These are phyloP conservation scores for Luehdorfia chinensis DNA, from an alignment of 1,140 invertebrate genomes.

Conservation along the genomic window DNA sequence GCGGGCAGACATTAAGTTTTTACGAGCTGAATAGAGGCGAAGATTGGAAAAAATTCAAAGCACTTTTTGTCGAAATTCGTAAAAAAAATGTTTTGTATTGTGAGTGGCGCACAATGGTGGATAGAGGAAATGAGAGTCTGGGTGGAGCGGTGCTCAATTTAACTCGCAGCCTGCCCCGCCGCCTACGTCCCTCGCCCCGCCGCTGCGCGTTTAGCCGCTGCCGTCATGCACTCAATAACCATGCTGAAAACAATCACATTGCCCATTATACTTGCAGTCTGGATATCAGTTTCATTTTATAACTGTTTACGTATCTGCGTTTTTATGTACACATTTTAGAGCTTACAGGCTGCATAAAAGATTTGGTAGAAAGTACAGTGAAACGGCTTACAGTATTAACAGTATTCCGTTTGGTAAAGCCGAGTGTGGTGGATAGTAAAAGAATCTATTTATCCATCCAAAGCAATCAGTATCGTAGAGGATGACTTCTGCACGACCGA, in stretches of 20 bases:
- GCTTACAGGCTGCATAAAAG: neutral
- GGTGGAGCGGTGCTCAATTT: conserved; percentile 65
- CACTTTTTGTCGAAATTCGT: conserved; percentile 73
- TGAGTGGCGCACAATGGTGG: conserved; percentile 70
- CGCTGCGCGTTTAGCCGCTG: conserved; percentile 10
- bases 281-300: conserved; percentile 13
- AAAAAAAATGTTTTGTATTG: conserved; percentile 76
- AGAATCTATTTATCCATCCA: too few species aligned
- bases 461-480: too few species aligned
- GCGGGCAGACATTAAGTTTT: conserved; percentile 64
- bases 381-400: too few species aligned
- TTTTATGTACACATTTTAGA: neutral
- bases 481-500: too few species aligned
- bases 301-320: conserved; percentile 8
- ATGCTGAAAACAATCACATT: conserved; percentile 18
- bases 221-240: conserved; percentile 12
- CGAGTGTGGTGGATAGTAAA: too few species aligned
- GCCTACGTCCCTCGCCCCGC: conserved; percentile 20
- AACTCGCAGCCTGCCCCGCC: conserved; percentile 45
- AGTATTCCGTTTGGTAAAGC: too few species aligned
- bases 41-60: conserved; percentile 76
- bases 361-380: too few species aligned
- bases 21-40: conserved; percentile 68
- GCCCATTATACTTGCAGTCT: conserved; percentile 16
- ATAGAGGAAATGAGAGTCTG: conserved; percentile 72